These are phyloP conservation scores for Glyphotaelius pellucidus DNA, from an alignment of 2,888 invertebrate species.

Conservation along the genomic window DNA sequence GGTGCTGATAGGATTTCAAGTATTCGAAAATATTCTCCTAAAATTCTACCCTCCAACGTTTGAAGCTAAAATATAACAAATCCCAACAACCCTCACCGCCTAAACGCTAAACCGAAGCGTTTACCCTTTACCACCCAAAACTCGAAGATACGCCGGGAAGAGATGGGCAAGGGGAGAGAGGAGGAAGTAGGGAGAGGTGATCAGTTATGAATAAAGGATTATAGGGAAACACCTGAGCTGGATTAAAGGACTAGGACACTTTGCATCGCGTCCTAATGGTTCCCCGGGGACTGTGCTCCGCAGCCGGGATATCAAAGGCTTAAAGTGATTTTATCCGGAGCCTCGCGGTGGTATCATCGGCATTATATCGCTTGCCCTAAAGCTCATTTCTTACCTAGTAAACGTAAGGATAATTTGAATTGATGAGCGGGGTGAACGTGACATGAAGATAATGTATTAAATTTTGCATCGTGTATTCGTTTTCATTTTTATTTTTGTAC, in stretches of 20 bases:
- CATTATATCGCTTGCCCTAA: conserved; percentile 27
- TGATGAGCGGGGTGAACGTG: neutral
- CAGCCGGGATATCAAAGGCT: conserved; percentile 63
- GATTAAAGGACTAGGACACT: conserved; percentile 61
- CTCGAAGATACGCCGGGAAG: conserved; percentile 31
- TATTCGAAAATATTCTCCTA: neutral
- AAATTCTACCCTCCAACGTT: neutral
- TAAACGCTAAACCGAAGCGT: conserved; percentile 14
- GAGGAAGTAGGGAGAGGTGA: conserved; percentile 44
- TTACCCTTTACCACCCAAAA: conserved; percentile 13
- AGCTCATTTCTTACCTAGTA: neutral
- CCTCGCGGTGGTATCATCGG: conserved; percentile 44
- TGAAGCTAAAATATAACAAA: conserved; percentile 18
- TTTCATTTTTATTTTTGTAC: too few species aligned
- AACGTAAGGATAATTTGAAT: neutral
- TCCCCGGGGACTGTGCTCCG: conserved; percentile 56
- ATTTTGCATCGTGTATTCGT: neutral
- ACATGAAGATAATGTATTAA: neutral
- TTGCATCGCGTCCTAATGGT: conserved; percentile 63
- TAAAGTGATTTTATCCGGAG: conserved; percentile 58
- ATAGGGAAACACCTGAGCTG: conserved; percentile 63
- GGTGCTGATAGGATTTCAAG: neutral
- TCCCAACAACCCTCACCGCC: neutral
- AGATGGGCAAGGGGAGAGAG: neutral
- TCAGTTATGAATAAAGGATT: conserved; percentile 64